These are phyloP conservation scores for Cotesia congregata DNA, from an alignment of 2,888 invertebrate species.

Conservation along the genomic window DNA sequence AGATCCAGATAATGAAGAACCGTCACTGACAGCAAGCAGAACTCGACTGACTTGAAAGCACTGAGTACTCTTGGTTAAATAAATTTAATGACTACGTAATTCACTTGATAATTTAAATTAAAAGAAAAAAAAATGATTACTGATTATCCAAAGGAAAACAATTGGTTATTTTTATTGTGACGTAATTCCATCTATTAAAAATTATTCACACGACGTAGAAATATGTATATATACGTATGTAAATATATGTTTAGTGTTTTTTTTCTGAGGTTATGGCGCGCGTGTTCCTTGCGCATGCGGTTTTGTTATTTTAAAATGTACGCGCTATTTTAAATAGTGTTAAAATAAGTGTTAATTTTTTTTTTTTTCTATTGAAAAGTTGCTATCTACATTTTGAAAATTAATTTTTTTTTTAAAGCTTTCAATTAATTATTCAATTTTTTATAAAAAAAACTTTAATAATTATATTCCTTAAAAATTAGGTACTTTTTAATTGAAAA, in stretches of 20 bases:
- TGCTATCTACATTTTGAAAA: no score
- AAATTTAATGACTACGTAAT: neutral
- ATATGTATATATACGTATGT: neutral
- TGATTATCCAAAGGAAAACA: neutral
- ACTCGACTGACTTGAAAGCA: neutral
- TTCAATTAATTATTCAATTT: no score
- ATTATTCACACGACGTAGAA: neutral
- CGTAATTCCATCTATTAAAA: neutral
- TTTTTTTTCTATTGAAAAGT: no score
- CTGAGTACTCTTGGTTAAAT: neutral
- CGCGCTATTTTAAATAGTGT: neutral
- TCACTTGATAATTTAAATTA: neutral
- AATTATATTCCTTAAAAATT: no score
- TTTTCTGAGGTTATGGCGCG: neutral
- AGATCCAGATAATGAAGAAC: neutral
- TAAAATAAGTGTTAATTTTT: no score
- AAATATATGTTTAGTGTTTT: neutral
- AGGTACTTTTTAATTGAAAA: no score
- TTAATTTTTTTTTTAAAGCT: no score
- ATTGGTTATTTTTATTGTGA: neutral
- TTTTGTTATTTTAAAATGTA: neutral
- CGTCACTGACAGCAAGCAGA: neutral
- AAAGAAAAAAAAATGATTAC: neutral
- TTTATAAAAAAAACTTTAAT: no score
- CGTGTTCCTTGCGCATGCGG: neutral